Conservation (phyloP, 2,113 vertebrate genomes). For the Geococcyx californianus region DNA sequence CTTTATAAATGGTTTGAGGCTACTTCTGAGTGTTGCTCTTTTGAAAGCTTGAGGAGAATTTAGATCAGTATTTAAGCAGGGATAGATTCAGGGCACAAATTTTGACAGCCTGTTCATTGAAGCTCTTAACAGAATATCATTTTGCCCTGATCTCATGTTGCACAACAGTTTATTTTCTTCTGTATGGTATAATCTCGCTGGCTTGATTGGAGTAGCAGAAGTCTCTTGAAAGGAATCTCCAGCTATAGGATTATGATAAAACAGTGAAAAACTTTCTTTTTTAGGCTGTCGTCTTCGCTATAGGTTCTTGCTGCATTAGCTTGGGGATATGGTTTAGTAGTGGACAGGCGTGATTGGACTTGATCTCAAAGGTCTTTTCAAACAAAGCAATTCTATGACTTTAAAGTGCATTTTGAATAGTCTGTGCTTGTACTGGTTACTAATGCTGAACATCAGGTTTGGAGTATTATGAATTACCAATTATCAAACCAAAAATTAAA, state of each 20-base stretch:
- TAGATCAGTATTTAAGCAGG: not conserved
- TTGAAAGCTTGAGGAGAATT: conserved; percentile 30
- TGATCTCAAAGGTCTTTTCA: no score
- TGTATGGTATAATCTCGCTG: not conserved
- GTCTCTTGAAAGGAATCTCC: not conserved
- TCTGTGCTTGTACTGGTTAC: not conserved
- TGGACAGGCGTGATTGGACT: no score
- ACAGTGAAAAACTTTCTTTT: not conserved
- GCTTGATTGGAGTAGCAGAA: not conserved
- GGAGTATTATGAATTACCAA: not conserved
- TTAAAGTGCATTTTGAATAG: not conserved
- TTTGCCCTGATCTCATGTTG: not conserved
- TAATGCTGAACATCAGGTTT: not conserved
- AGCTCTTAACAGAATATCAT: not conserved
- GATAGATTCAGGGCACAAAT: conserved; percentile 22
- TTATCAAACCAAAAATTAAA: not conserved
- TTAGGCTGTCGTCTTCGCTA: not conserved
- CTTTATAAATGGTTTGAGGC: conserved; percentile 2
- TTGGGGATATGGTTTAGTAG: no score
- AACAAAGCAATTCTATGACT: no score
- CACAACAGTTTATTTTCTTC: not conserved
- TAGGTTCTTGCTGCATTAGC: not conserved
- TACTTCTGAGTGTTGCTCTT: not conserved
- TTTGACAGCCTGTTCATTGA: not conserved
- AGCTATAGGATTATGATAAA: not conserved